Base-by-base conservation (phyloP, 2,113 vertebrate genomes). In the Tychaedon coryphoeus region DNA sequence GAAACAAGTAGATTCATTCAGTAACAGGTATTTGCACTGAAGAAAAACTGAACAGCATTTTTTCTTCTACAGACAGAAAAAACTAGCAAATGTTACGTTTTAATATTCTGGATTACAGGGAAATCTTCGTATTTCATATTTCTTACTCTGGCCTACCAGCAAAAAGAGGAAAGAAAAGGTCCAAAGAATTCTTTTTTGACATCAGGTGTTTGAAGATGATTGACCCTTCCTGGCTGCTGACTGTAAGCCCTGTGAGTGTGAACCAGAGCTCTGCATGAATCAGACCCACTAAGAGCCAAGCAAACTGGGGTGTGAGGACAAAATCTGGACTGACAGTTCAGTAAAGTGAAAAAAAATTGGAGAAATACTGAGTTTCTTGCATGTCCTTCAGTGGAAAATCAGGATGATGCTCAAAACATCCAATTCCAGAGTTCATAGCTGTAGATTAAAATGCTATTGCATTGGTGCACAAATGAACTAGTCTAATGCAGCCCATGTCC, bases 271-370 rank as follows among this genome's bases (percentile, higher is more conserved):
- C 75, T 61, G 1, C 31, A 64, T 4, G 17, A 72, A 75, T 40
- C 0, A 1, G 14, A 72, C 7, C 19, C n/a, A n/a, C 15, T 19
- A 43, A 72, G 15, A 48, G 25, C n/a, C n/a, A 57, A 2, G 29
- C 13, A 83, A 57, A 53, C 9, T 6, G 1, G 2, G 28, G 12
- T 43, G 20, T 24, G 10, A 75, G 26, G 19, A 54, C 6, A 40
- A n/a, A 53, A 13, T n/a, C 31, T 50, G 54, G n/a, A 69, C 10
- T 36, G 19, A 25, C 26, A 65, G 29, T 19, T 69, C 28, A 66
- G 20, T 62, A 24, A 58, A 58, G 57, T 43, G 18, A 67, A 12
- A 61, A 56, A 48, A 53, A 88, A 53, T 3, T 57, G 18, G 12
- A n/a, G 11, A 50, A 66, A 42, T 62, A 50, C 9, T 13, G 38